phyloP scores from a whole-genome alignment of 2,113 vertebrate genomes.

The Calypte anna region DNA sequence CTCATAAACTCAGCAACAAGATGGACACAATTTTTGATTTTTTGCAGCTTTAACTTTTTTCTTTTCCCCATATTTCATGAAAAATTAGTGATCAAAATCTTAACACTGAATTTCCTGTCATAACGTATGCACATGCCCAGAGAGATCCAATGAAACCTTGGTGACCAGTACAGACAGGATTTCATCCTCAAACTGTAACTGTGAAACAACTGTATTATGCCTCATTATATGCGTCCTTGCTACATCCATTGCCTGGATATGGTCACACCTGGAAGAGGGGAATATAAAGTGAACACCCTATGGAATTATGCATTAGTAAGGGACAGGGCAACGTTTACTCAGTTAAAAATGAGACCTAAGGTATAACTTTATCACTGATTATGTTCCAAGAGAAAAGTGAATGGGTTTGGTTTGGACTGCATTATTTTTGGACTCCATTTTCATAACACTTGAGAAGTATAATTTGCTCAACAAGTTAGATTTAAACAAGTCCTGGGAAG shows the following conservation, averaged over 20 bases:
- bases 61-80: neutral
- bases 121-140: neutral
- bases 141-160: neutral
- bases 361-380: neutral
- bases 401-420: neutral
- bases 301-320: neutral
- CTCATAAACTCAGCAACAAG: neutral
- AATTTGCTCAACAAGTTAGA: conserved; percentile 63
- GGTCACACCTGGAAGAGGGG: neutral
- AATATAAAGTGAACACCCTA: neutral
- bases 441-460: conserved; percentile 53
- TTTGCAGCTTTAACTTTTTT: neutral
- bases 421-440: conserved; percentile 24
- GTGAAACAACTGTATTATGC: neutral
- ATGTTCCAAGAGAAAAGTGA: neutral
- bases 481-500: conserved; percentile 65
- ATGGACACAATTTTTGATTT: neutral
- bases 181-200: neutral
- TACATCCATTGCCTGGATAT: neutral
- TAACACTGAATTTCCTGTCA: neutral
- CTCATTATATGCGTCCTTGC: neutral
- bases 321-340: neutral
- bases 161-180: neutral
- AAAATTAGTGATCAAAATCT: neutral
- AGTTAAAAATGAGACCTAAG: neutral